phyloP scores from a whole-genome alignment of 2,888 invertebrate genomes.

The Empis livida region DNA sequence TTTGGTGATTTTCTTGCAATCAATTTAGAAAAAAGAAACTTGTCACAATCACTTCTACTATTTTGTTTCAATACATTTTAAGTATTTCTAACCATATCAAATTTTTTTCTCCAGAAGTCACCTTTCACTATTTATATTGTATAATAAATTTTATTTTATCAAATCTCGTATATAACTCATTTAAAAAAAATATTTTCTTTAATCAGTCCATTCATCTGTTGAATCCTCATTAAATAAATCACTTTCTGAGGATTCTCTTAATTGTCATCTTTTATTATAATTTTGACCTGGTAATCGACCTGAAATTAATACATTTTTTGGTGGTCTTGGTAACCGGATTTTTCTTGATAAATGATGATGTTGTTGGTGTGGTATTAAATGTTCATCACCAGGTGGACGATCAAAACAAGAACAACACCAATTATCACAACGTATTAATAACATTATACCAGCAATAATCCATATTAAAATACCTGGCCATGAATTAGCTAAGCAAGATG shows the following conservation, averaged over 20 bases:
- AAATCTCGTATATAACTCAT: no score
- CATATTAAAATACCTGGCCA: slow-evolving; percentile 34
- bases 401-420: slow-evolving; percentile 34
- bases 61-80: no score
- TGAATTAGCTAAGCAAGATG: slow-evolving; percentile 27
- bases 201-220: slow-evolving; percentile 22
- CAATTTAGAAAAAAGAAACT: no score
- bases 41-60: no score
- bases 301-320: slow-evolving; percentile 26
- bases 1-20: no score
- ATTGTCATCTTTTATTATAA: slow-evolving; percentile 33
- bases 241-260: slow-evolving; percentile 31
- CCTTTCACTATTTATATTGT: no score
- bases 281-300: slow-evolving; percentile 17
- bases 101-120: no score
- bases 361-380: slow-evolving; percentile 28
- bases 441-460: slow-evolving; percentile 26
- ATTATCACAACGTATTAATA: slow-evolving; percentile 31
- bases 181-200: neutral
- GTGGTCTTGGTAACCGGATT: slow-evolving; percentile 30
- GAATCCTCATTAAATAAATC: slow-evolving; percentile 30
- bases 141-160: no score
- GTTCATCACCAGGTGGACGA: slow-evolving; percentile 22
- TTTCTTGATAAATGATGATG: neutral
- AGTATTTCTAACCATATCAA: no score